Percentiles rank a stretch among this genome's conserved stretches.
Evolutionary conservation across 2,888 invertebrate genomes (phyloP).

Genomic region (Monopis laevigella): DNA sequence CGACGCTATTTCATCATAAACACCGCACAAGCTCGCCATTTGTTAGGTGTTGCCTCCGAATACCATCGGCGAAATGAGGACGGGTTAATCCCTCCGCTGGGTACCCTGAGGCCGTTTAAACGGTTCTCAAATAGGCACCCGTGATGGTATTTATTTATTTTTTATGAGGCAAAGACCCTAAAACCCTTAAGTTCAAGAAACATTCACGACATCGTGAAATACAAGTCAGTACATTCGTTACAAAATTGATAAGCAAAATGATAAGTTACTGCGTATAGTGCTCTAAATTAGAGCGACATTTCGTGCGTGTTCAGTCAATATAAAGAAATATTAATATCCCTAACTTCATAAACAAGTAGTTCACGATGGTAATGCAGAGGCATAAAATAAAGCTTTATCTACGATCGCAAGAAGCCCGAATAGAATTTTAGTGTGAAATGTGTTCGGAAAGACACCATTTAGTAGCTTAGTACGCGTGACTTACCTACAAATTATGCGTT

Average conservation of each 20-base stretch:
- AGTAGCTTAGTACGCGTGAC: constrained; percentile 64
- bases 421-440: constrained; percentile 60
- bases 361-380: constrained; percentile 56
- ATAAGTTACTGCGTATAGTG: constrained; percentile 4
- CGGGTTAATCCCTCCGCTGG: too few relatives aligned
- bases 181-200: too few relatives aligned
- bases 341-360: constrained; percentile 53
- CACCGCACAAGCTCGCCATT: too few relatives aligned
- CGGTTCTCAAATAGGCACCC: too few relatives aligned
- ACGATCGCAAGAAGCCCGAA: constrained; percentile 47
- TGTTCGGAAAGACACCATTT: constrained; percentile 64
- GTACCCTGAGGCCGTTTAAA: too few relatives aligned
- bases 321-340: constrained; percentile 60
- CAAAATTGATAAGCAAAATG: constrained; percentile 9
- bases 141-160: too few relatives aligned
- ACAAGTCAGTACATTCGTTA: too few relatives aligned
- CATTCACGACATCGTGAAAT: too few relatives aligned
- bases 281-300: constrained; percentile 20
- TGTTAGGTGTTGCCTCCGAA: too few relatives aligned
- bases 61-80: too few relatives aligned
- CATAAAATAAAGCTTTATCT: constrained; percentile 64
- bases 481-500: constrained; percentile 64
- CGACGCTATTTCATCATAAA: too few relatives aligned
- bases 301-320: constrained; percentile 45
- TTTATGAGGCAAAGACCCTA: too few relatives aligned